Conservation (phyloP, 2,113 vertebrate species). For the Scomber japonicus region DNA sequence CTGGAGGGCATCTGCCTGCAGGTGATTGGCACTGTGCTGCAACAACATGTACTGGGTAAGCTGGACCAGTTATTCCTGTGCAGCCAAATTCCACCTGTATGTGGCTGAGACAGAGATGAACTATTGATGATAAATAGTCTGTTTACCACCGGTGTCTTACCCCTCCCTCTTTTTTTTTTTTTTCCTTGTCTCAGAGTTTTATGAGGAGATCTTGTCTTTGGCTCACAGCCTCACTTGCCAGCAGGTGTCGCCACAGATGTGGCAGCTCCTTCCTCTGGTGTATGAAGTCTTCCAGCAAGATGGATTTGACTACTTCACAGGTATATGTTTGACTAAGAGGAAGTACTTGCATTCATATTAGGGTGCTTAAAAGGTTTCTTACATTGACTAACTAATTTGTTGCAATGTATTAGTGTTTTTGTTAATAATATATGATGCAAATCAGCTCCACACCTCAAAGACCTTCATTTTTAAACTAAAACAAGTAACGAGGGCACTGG, state of each 20-base stretch:
- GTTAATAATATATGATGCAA: no score
- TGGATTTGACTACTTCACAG: slow-evolving; percentile 96
- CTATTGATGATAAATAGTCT: neutral
- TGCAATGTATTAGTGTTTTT: no score
- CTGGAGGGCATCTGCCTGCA: slow-evolving; percentile 99
- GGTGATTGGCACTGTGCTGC: slow-evolving; percentile 97
- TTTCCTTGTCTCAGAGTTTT: slow-evolving; percentile 90
- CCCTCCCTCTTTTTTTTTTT: neutral
- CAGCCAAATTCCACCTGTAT: slow-evolving; percentile 32
- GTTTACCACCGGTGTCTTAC: slow-evolving; percentile 12
- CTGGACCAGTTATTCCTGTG: slow-evolving; percentile 33
- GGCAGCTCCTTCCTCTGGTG: slow-evolving; percentile 97
- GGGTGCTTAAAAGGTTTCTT: neutral
- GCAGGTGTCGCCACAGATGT: slow-evolving; percentile 98
- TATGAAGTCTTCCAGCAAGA: slow-evolving; percentile 99
- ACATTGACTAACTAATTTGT: no score
- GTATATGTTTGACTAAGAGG: slow-evolving; percentile 17
- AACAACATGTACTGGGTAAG: slow-evolving; percentile 97
- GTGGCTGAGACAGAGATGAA: neutral
- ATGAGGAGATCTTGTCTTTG: slow-evolving; percentile 98
- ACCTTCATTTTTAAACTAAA: no score
- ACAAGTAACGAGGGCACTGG: no score
- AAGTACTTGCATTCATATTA: neutral
- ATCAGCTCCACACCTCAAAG: no score
- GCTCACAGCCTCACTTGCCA: slow-evolving; percentile 99